Conservation (phyloP, 2,888 invertebrate species). For the Didymodactylos carnosus region DNA sequence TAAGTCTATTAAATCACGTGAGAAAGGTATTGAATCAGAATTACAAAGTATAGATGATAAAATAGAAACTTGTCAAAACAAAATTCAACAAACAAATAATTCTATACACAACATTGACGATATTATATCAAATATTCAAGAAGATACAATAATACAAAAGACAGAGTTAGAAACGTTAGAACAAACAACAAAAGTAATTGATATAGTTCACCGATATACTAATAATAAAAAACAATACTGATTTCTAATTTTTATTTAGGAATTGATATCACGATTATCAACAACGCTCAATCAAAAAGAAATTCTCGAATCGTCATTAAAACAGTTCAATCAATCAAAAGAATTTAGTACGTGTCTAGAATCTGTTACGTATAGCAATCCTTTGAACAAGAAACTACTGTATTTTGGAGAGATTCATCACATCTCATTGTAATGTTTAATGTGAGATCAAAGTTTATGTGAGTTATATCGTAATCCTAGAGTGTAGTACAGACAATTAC, state of each 20-base stretch:
- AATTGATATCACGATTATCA: neutral
- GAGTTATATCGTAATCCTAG: too few species aligned
- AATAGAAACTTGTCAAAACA: neutral
- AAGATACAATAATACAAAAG: neutral
- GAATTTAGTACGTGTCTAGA: neutral
- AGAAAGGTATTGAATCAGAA: slow-evolving; percentile 8
- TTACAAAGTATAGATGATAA: slow-evolving; percentile 3
- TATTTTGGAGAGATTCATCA: too few species aligned
- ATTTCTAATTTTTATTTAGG: too few species aligned
- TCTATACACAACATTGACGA: neutral
- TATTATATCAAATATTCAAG: neutral
- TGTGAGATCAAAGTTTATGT: too few species aligned
- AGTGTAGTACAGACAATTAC: too few species aligned
- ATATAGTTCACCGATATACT: too few species aligned
- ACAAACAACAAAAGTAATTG: neutral
- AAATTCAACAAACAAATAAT: neutral
- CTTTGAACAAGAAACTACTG: too few species aligned
- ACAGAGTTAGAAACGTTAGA: neutral
- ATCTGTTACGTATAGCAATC: too few species aligned
- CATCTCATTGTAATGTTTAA: too few species aligned
- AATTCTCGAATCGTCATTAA: neutral
- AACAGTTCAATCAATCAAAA: neutral
- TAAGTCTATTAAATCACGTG: slow-evolving; percentile 6
- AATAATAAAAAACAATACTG: too few species aligned
- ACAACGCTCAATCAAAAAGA: neutral